Evolutionary conservation across 2,797 vertebrate species (phyloP).

Genomic region (Myotis myotis): DNA sequence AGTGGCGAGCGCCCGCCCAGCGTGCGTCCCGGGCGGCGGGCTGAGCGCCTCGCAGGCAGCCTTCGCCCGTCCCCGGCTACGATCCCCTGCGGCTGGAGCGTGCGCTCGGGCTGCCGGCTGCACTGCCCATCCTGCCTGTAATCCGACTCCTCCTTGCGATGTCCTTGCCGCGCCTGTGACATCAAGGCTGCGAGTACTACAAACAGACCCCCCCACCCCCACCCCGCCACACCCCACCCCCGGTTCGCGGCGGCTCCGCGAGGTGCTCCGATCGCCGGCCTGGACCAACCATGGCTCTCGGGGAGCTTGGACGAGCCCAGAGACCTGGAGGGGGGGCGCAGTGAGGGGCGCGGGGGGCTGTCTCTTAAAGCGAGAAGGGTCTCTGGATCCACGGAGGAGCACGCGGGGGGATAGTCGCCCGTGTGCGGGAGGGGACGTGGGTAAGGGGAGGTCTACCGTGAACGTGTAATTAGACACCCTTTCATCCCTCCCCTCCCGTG

Average conservation of each 20-base stretch:
- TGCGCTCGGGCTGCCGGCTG: slow-evolving; percentile 84
- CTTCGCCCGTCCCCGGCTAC: slow-evolving; percentile 81
- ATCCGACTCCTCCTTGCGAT: slow-evolving; percentile 90
- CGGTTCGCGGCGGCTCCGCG: slow-evolving; percentile 11
- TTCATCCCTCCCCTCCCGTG: background rate
- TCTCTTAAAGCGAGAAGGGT: slow-evolving; percentile 62
- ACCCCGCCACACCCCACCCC: slow-evolving; percentile 72
- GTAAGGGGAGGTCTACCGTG: background rate
- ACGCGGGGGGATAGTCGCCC: background rate
- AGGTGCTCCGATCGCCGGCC: slow-evolving; percentile 66
- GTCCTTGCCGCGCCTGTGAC: slow-evolving; percentile 89
- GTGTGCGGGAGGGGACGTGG: background rate
- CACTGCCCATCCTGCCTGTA: slow-evolving; percentile 88
- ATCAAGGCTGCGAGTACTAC: slow-evolving; percentile 87
- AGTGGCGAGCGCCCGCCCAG: slow-evolving; percentile 61
- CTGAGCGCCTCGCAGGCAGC: slow-evolving; percentile 80
- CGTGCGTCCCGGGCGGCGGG: slow-evolving; percentile 79
- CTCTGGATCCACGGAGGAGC: background rate
- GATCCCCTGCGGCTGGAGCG: slow-evolving; percentile 83
- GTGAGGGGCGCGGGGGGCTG: slow-evolving; percentile 52
- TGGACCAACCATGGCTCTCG: slow-evolving; percentile 70
- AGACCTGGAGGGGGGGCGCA: slow-evolving; percentile 61
- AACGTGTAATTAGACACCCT: slow-evolving; percentile 8
- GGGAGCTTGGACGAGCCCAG: slow-evolving; percentile 69
- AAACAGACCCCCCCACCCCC: slow-evolving; percentile 81